Base-by-base conservation (phyloP, 2,797 vertebrate genomes). In the Dendrocincla fuliginosa region DNA sequence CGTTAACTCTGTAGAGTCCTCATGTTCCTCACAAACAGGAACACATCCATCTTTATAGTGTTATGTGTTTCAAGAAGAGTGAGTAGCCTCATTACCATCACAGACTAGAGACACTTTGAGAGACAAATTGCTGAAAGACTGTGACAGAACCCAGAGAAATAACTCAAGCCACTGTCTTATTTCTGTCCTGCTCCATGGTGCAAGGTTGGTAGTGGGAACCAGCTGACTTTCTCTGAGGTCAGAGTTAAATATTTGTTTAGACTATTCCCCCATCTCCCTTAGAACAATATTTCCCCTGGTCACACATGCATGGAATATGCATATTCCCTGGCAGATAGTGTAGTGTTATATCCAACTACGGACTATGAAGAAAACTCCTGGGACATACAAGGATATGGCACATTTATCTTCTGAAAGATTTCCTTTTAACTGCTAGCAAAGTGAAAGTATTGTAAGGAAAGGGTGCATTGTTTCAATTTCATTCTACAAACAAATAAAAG, bases 401-500 rank as follows among this genome's bases (percentile, higher is more conserved):
- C 23, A 30, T 32, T 10, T 17, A 57, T 37, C 30, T 52, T 68
- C 18, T 19, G 42, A 59, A 70, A 69, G 9, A 39, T 87, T 88
- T 84, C 56, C 24, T 91, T 88, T 42, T 42, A 69, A 41, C 33
- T 20, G 22, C 20, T 71, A 77, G 27, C 12, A 30, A 92, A 83
- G 69, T 71, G 56, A 75, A 94, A 84, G 56, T 82, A 49, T 25
- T 65, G 87, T 33, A 89, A 93, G 81, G 52, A 94, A 96, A 95
- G 81, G 67, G 83, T 95, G 89, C 35, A 46, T 84, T 70, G 85
- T 96, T 96, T 97, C 93, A 42, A 78, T 97, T 96, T 97, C 88
- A 81, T 80, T 96, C 70, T 70, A 75, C 63, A 95, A 73, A 96
- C 94, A 97, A 96, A 96, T 96, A 97, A 95, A 92, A 96, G 79